These are phyloP conservation scores for Microplitis mediator DNA, from an alignment of 1,140 invertebrate genomes.

Conservation along the genomic window DNA sequence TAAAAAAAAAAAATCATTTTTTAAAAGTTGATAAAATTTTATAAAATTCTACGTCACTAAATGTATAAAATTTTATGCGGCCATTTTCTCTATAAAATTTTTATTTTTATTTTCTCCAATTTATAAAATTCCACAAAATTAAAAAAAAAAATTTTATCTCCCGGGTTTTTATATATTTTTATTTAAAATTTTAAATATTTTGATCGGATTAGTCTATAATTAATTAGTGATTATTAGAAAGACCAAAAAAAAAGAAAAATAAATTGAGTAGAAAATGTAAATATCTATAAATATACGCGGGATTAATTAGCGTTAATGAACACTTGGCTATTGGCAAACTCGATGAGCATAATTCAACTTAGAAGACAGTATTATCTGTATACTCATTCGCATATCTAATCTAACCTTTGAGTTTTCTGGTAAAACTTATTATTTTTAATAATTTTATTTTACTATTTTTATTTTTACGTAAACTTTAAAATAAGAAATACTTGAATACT, in stretches of 20 bases:
- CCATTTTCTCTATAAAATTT: too few species aligned
- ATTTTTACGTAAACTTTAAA: background rate
- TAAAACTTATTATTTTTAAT: background rate
- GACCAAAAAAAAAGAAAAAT: background rate
- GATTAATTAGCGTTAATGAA: slow-evolving; percentile 56
- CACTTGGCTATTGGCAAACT: slow-evolving; percentile 46
- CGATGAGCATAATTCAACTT: slow-evolving; percentile 43
- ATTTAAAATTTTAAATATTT: too few species aligned
- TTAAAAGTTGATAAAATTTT: too few species aligned
- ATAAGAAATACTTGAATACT: background rate
- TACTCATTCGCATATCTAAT: slow-evolving; percentile 18
- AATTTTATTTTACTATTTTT: slow-evolving; percentile 2
- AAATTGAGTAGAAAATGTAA: background rate
- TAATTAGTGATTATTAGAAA: background rate
- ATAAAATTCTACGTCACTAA: too few species aligned
- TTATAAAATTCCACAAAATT: too few species aligned
- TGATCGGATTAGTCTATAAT: background rate
- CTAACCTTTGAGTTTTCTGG: background rate
- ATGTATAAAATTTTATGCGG: too few species aligned
- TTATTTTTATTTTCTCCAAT: too few species aligned
- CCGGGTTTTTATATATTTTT: too few species aligned
- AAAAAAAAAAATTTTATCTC: too few species aligned
- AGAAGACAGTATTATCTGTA: slow-evolving; percentile 22
- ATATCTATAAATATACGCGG: slow-evolving; percentile 11
- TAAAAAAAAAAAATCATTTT: too few species aligned